These are phyloP conservation scores for Galeopsomyia nigrocyanea DNA, from an alignment of 2,888 invertebrate species.

Conservation along the genomic window DNA sequence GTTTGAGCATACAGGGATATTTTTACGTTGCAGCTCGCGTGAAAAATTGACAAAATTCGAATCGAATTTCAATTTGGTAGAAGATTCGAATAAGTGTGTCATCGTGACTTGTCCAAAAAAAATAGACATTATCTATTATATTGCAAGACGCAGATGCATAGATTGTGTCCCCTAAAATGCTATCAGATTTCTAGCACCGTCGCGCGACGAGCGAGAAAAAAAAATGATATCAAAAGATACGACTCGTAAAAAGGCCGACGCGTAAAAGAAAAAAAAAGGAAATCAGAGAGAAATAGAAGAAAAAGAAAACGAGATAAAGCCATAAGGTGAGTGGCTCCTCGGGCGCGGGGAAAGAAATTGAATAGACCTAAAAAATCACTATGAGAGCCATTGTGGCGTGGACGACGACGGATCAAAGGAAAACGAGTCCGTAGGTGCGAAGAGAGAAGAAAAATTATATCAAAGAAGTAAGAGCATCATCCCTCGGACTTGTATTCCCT, in stretches of 20 bases:
- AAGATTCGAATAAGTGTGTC: neutral
- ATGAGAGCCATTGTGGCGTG: conserved; percentile 16
- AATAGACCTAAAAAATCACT: conserved; percentile 37
- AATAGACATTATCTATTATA: neutral
- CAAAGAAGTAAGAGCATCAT: conserved; percentile 40
- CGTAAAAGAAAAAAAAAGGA: neutral
- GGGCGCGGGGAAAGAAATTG: conserved; percentile 42
- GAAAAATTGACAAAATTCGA: conserved; percentile 30
- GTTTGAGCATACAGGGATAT: conserved; percentile 2
- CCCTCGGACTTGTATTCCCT: conserved; percentile 15
- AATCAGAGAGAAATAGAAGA: neutral
- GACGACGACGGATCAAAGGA: conserved; percentile 19
- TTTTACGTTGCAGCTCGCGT: neutral
- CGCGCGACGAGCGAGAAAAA: neutral
- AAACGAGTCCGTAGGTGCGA: conserved; percentile 14
- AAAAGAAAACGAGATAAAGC: conserved; percentile 28
- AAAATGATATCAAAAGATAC: neutral
- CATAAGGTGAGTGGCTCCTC: conserved; percentile 20
- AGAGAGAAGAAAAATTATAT: conserved; percentile 60
- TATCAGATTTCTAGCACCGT: conserved; percentile 13
- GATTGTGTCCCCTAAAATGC: neutral
- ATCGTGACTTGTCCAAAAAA: conserved; percentile 11
- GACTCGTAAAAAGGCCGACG: neutral
- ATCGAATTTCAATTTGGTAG: conserved; percentile 18
- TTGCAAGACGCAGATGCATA: conserved; percentile 1